A percentile compares a stretch with the other conserved stretches of the same genome.
phyloP scores from a whole-genome alignment of 2,797 vertebrate species.

The Dermochelys coriacea region DNA sequence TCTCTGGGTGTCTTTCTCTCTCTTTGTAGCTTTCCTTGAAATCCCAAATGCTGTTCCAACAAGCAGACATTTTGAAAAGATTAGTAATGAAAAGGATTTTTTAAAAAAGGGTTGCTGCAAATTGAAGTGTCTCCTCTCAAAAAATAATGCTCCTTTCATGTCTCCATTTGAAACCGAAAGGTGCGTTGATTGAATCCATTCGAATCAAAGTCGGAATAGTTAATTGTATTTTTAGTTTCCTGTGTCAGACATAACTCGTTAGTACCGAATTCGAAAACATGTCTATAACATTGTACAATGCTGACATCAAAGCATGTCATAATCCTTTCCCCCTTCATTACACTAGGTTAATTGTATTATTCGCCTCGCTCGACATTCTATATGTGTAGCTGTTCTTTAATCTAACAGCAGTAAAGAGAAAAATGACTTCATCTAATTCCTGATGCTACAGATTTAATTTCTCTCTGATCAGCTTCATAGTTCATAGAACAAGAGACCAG shows the following conservation, averaged over 20 bases:
- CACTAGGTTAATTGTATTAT: conserved; percentile 72
- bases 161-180: conserved; percentile 1
- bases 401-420: conserved; percentile 58
- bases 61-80: conserved; percentile 79
- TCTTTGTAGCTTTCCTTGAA: conserved; percentile 58
- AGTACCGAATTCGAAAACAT: conserved; percentile 7
- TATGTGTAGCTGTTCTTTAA: conserved; percentile 69
- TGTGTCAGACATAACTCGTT: conserved; percentile 54
- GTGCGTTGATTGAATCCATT: conserved; percentile 41
- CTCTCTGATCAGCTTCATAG: conserved; percentile 61
- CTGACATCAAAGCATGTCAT: conserved; percentile 58
- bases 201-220: conserved; percentile 37
- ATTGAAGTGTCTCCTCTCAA: not conserved
- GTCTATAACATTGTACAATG: conserved; percentile 43
- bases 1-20: conserved; percentile 18
- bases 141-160: conserved; percentile 31
- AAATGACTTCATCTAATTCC: conserved; percentile 25
- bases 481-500: conserved; percentile 47
- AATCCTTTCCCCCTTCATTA: conserved; percentile 54
- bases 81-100: conserved; percentile 32
- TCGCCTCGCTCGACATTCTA: conserved; percentile 62
- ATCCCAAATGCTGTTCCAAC: conserved; percentile 49
- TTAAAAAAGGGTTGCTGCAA: conserved; percentile 29
- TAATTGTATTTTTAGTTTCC: conserved; percentile 49
- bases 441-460: conserved; percentile 59